Percentiles rank a stretch among this genome's conserved stretches.
Evolutionary conservation across 2,797 vertebrate species (phyloP).

Genomic region (Tangara arthus): DNA sequence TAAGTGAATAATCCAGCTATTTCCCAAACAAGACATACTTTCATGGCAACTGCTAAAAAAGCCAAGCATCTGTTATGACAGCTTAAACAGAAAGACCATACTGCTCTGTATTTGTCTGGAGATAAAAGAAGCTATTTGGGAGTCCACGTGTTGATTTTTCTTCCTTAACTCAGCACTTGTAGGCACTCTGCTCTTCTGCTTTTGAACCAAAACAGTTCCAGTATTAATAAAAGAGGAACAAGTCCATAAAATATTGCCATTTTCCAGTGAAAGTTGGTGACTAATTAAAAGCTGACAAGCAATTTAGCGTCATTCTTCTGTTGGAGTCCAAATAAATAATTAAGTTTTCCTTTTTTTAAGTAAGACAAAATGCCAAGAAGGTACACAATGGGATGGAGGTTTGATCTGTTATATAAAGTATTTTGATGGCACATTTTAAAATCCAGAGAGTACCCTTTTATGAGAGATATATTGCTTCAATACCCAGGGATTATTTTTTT

Average conservation of each 20-base stretch:
- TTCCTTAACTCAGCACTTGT: background rate
- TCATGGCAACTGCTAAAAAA: background rate
- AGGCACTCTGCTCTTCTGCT: background rate
- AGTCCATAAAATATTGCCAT: background rate
- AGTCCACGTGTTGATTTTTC: background rate
- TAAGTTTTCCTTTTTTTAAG: background rate
- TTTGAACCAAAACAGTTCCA: background rate
- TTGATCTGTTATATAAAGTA: background rate
- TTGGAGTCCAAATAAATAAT: background rate
- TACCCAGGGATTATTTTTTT: conserved; percentile 40
- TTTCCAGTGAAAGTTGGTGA: background rate
- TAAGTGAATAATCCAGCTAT: background rate
- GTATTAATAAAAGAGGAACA: background rate
- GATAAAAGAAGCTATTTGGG: background rate
- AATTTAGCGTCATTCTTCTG: background rate
- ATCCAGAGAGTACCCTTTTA: conserved; percentile 19
- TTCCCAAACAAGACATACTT: background rate
- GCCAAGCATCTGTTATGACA: background rate
- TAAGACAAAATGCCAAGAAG: background rate
- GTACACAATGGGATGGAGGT: background rate
- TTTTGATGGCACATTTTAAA: conserved; percentile 6
- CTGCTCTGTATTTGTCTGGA: background rate
- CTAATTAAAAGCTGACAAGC: background rate
- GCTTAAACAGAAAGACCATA: background rate
- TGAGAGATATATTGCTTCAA: conserved; percentile 33